Conservation (phyloP, 2,113 vertebrate genomes). For the Burhinus bistriatus region DNA sequence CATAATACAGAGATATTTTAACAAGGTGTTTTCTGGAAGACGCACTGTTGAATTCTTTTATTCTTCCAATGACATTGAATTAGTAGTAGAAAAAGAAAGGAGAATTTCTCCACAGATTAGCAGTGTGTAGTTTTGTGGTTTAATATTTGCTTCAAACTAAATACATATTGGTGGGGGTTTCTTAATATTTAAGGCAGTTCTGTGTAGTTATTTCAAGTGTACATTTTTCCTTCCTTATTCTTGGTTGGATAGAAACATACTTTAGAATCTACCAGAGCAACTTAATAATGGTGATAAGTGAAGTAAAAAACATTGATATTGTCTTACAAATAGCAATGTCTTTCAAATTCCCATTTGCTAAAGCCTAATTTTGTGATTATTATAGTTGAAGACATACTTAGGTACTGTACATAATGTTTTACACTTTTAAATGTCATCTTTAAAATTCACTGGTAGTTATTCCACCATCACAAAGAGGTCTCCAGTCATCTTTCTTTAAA, state of each 20-base stretch:
- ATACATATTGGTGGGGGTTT: accelerated
- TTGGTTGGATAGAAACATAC: not conserved
- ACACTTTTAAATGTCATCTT: not conserved
- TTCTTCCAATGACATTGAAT: not conserved
- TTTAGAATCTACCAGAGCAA: not conserved
- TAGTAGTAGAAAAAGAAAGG: not conserved
- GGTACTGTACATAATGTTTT: not conserved
- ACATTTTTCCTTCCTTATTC: not conserved
- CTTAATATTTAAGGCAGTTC: not conserved
- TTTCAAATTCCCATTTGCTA: not conserved
- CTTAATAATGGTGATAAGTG: not conserved
- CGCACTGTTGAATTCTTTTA: not conserved
- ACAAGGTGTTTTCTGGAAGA: not conserved
- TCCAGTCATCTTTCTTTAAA: not conserved
- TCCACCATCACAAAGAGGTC: not conserved
- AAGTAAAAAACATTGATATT: not conserved
- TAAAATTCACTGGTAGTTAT: not conserved
- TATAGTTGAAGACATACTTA: not conserved
- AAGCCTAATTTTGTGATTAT: not conserved
- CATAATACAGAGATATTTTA: not conserved
- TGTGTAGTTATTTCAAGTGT: not conserved
- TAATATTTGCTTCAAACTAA: not conserved
- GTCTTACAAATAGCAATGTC: not conserved
- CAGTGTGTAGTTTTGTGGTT: not conserved
- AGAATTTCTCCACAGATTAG: not conserved